phyloP scores from a whole-genome alignment of 2,888 invertebrate species.

The Drosophila birchii region DNA sequence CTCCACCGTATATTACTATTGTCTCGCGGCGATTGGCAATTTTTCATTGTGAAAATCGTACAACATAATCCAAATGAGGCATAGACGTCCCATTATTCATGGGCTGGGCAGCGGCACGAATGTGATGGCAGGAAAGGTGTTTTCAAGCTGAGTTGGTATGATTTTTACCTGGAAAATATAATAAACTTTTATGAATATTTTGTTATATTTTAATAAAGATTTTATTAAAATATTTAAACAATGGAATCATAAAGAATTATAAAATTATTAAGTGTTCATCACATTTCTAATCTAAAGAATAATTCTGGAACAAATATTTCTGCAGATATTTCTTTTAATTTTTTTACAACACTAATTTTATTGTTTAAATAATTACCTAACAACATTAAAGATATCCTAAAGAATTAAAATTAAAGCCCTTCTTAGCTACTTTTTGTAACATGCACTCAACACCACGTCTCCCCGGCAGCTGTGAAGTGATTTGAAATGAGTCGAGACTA shows the following conservation, averaged over 20 bases:
- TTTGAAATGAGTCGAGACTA: slow-evolving; percentile 75
- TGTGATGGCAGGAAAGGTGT: slow-evolving; percentile 2
- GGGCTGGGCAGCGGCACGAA: slow-evolving; percentile 36
- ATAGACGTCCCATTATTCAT: slow-evolving; percentile 72
- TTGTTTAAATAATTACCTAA: not conserved
- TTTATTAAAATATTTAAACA: not conserved
- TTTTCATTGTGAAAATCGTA: slow-evolving; percentile 72
- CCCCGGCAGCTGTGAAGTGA: slow-evolving; percentile 68
- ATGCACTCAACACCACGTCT: not conserved
- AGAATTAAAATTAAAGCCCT: not conserved
- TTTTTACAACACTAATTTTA: not conserved
- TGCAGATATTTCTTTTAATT: not conserved
- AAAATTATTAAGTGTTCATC: rapidly evolving
- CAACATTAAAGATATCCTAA: not conserved
- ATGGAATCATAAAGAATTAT: too few species aligned
- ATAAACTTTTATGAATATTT: not conserved
- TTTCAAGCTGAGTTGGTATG: not conserved
- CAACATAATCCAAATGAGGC: slow-evolving; percentile 81
- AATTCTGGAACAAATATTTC: rapidly evolving
- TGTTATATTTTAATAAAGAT: rapidly evolving
- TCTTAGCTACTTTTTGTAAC: not conserved
- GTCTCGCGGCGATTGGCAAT: slow-evolving; percentile 64
- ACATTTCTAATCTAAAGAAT: too few species aligned
- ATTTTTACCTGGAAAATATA: not conserved
- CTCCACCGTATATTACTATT: slow-evolving; percentile 41